Percentiles rank a stretch among this genome's conserved stretches.
Conservation (phyloP, 2,888 invertebrate species). For the Nomada flava region DNA sequence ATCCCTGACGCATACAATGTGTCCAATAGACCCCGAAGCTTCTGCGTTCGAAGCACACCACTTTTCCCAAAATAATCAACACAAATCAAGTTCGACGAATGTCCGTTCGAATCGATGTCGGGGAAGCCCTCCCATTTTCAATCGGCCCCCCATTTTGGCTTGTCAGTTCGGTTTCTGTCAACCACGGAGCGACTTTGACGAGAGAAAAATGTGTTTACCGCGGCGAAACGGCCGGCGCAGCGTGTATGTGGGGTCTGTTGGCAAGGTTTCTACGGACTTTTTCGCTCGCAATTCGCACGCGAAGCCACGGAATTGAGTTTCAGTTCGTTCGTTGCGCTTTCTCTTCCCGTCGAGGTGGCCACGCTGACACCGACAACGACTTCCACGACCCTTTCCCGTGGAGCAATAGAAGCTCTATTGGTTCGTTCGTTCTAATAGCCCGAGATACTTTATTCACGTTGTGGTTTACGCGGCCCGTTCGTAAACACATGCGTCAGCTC, state of each 20-base stretch:
- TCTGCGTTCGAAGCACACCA: too few relatives aligned
- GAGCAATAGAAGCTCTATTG: neutral
- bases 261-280: conserved; percentile 30
- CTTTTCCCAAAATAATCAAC: too few relatives aligned
- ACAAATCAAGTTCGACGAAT: neutral
- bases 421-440: conserved; percentile 1
- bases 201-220: conserved; percentile 56
- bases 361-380: neutral
- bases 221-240: conserved; percentile 24
- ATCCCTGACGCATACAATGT: too few relatives aligned
- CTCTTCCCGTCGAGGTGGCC: conserved; percentile 10
- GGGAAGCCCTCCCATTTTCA: conserved; percentile 50
- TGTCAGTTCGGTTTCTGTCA: conserved; percentile 52
- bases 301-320: conserved; percentile 52
- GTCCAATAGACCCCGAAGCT: too few relatives aligned
- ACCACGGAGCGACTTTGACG: conserved; percentile 35
- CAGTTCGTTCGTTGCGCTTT: conserved; percentile 46
- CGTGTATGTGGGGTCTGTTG: neutral
- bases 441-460: conserved; percentile 27
- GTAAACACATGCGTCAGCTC: conserved; percentile 9
- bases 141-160: conserved; percentile 45
- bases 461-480: neutral
- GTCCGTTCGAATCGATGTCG: conserved; percentile 43
- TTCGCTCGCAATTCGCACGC: conserved; percentile 6
- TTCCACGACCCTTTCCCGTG: neutral